Base-by-base conservation (phyloP, 2,888 invertebrate genomes). In the Tridacna crocea region DNA sequence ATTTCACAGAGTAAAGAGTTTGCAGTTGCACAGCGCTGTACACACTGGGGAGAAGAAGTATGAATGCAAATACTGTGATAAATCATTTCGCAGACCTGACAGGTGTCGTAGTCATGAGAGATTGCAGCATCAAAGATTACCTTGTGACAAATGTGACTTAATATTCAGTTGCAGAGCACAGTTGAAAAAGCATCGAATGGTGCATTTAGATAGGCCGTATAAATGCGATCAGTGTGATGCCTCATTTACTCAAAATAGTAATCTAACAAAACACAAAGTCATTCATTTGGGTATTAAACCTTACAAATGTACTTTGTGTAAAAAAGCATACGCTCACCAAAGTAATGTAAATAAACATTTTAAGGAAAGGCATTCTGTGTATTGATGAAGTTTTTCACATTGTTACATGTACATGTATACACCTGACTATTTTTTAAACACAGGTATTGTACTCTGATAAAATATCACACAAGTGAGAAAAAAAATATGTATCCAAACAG, bases 331-430 rank as follows among this genome's bases (percentile, higher is more conserved):
- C 13, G 46, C 46, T 13, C 68, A 68, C 27, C n/a, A 3, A 46
- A 68, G 68, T 68, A 68, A 46, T 46, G n/a, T 68, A n/a, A 68
- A 68, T 68, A 68, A 68, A 46, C 68, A 68, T n/a, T n/a, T 68
- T 24, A 68, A 68, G 47, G 19, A 6, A 0, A 47, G 36, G 8
- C 36, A 36, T 36, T 36, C 36, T 36, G 2, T 36, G 36, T 36
- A 36, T 36, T 36, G 36, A 36, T 36, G 36, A n/a, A n/a, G 36
- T 36, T 8, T 36, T 36, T 36, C 68, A 46, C 68, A 68, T 22
- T 27, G 6, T 26, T 13, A n/a, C n/a, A n/a, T n/a, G n/a, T n/a
- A n/a, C n/a, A n/a, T n/a, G n/a, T n/a, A 27, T 13, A 63, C 0
- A 26, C 24, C 63, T 12, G 60, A 12, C 2, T n/a, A 15, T n/a